Evolutionary conservation across 2,888 invertebrate genomes (phyloP).

Genomic region (Dastarcus helophoroides): DNA sequence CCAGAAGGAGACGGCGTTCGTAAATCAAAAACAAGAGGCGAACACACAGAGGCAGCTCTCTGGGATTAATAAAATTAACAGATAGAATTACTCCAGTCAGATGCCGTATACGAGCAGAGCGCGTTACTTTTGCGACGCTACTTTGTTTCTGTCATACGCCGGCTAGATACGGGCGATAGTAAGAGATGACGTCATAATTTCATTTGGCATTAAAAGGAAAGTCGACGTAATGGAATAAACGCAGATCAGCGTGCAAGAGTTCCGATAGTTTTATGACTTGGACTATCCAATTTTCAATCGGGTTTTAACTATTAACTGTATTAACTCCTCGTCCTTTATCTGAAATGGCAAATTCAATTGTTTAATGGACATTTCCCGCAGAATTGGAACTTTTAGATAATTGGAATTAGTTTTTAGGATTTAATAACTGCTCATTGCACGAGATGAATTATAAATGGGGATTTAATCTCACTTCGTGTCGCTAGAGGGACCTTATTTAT

Average conservation of each 20-base stretch:
- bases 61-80: constrained; percentile 36
- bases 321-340: constrained; percentile 22
- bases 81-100: constrained; percentile 32
- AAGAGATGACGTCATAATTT: constrained; percentile 25
- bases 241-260: constrained; percentile 18
- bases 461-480: no score
- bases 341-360: constrained; percentile 27
- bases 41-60: constrained; percentile 9
- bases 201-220: constrained; percentile 33
- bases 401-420: no score
- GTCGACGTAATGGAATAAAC: constrained; percentile 33
- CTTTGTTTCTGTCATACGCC: constrained; percentile 5
- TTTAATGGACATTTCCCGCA: constrained; percentile 28
- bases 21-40: constrained; percentile 11
- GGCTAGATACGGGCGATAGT: constrained; percentile 7
- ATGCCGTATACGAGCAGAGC: constrained; percentile 17
- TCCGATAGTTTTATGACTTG: constrained; percentile 19
- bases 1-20: constrained; percentile 5
- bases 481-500: no score
- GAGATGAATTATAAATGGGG: no score
- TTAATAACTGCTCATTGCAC: no score
- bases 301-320: constrained; percentile 34
- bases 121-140: constrained; percentile 8
- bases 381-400: no score
- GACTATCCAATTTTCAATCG: constrained; percentile 32